These are phyloP conservation scores for Agrilus cyanescens DNA, from an alignment of 2,888 invertebrate species.

Conservation along the genomic window DNA sequence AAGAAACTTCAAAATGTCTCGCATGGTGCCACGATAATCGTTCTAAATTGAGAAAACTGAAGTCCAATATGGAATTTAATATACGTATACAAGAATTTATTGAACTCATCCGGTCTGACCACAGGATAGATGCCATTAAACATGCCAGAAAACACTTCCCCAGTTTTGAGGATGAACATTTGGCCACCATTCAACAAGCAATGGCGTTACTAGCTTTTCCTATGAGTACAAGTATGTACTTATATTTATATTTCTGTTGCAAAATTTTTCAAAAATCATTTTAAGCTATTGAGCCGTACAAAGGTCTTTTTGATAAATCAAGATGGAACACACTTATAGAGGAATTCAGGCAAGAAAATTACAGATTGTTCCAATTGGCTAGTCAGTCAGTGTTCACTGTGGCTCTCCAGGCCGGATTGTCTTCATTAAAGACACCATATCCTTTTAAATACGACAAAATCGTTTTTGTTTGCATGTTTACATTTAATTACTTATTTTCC, in stretches of 20 bases:
- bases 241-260: background rate
- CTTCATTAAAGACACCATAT: conserved; percentile 89
- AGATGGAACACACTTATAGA: conserved; percentile 77
- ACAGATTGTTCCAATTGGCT: conserved; percentile 85
- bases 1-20: conserved; percentile 79
- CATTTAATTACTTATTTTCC: conserved; percentile 10
- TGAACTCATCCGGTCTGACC: conserved; percentile 79
- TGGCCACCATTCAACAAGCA: conserved; percentile 80
- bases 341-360: conserved; percentile 90
- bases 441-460: conserved; percentile 32
- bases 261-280: conserved; percentile 5
- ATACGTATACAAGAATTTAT: conserved; percentile 89
- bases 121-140: conserved; percentile 82
- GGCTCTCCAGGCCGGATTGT: conserved; percentile 84
- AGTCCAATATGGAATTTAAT: conserved; percentile 92
- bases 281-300: conserved; percentile 56
- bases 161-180: conserved; percentile 73
- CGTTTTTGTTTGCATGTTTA: background rate
- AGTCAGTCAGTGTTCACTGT: conserved; percentile 85
- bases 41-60: conserved; percentile 85
- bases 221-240: conserved; percentile 53
- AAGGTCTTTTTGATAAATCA: conserved; percentile 48
- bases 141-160: conserved; percentile 91
- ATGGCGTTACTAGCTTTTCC: conserved; percentile 95
- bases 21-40: conserved; percentile 96